Conservation (phyloP, 2,888 invertebrate species). For the Pterostichus madidus region DNA sequence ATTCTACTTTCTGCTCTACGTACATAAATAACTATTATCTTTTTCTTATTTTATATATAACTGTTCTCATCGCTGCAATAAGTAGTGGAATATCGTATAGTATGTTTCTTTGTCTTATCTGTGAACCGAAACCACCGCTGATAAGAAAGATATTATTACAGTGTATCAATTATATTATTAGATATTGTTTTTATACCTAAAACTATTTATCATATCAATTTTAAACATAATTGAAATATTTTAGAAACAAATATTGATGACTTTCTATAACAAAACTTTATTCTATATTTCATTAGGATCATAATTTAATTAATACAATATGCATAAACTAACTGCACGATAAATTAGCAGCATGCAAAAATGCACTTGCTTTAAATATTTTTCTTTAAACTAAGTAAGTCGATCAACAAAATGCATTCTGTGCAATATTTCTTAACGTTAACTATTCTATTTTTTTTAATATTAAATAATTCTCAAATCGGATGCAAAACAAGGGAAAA, state of each 20-base stretch:
- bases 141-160: not conserved
- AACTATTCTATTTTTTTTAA: not conserved
- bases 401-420: not conserved
- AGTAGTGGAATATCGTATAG: not conserved
- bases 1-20: too few relatives aligned
- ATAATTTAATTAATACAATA: too few relatives aligned
- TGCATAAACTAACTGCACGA: not conserved
- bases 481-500: constrained; percentile 63
- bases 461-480: not conserved
- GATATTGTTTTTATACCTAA: too few relatives aligned
- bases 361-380: not conserved
- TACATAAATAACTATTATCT: too few relatives aligned
- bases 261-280: not conserved
- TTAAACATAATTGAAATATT: too few relatives aligned
- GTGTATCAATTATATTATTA: too few relatives aligned
- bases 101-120: not conserved
- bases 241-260: not conserved
- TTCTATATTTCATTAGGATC: not conserved
- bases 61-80: not conserved
- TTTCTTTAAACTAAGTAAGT: too few relatives aligned
- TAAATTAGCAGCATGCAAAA: not conserved
- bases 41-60: too few relatives aligned
- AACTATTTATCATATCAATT: too few relatives aligned
- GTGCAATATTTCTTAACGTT: not conserved
- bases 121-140: not conserved